phyloP scores from a whole-genome alignment of 2,888 invertebrate species.

The Xanthia togata region DNA sequence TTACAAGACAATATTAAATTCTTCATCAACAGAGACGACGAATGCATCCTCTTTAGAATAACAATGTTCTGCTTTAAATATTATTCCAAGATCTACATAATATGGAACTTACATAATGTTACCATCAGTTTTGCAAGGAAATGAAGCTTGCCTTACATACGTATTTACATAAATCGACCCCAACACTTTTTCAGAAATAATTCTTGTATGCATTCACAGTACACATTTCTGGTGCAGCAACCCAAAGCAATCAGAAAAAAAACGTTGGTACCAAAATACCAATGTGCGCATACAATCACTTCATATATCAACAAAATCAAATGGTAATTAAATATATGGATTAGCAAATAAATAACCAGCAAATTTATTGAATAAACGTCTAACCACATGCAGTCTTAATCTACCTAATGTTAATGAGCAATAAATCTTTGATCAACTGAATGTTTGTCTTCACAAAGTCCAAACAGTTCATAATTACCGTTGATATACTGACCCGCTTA shows the following conservation, averaged over 20 bases:
- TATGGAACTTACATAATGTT: constrained; percentile 39
- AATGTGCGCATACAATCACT: neutral
- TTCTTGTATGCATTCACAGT: neutral
- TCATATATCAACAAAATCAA: neutral
- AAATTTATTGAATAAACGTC: neutral
- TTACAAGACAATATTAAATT: constrained; percentile 45
- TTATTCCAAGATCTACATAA: constrained; percentile 20
- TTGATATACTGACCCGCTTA: constrained; percentile 51
- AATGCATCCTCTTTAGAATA: constrained; percentile 18
- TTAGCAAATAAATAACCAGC: neutral
- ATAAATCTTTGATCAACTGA: constrained; percentile 21
- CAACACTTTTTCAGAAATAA: constrained; percentile 9
- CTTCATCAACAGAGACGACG: constrained; percentile 21
- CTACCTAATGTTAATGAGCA: neutral
- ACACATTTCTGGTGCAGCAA: neutral
- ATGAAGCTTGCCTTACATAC: neutral
- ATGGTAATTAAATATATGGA: too few species aligned
- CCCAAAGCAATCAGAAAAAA: neutral
- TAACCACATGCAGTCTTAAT: neutral
- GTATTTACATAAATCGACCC: constrained; percentile 20
- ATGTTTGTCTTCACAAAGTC: constrained; percentile 23
- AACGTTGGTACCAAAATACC: neutral
- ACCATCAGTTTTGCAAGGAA: constrained; percentile 25
- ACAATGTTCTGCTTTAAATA: constrained; percentile 17
- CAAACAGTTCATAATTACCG: constrained; percentile 21